These are phyloP conservation scores for Charaxes varanes DNA, from an alignment of 1,140 invertebrate genomes.

Conservation along the genomic window DNA sequence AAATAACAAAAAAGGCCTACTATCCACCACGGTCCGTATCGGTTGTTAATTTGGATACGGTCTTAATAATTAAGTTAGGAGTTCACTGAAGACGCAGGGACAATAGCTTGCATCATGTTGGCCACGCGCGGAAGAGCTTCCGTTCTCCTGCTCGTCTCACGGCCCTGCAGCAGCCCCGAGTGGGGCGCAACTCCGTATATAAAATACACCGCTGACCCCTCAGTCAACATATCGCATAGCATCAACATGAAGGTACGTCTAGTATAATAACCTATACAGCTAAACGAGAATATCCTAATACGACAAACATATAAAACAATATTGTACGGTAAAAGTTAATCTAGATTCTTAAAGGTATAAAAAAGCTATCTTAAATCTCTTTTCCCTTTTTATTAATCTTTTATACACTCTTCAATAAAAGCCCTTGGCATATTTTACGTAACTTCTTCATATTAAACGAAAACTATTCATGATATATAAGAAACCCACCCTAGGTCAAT, in stretches of 20 bases:
- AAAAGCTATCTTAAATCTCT: no score
- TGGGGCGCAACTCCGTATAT: conserved; percentile 55
- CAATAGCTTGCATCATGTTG: conserved; percentile 55
- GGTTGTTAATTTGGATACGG: conserved; percentile 5
- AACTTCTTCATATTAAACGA: no score
- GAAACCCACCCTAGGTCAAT: no score
- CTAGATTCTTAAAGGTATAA: no score
- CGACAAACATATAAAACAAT: no score
- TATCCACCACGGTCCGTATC: background rate
- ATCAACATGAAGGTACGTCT: conserved; percentile 69
- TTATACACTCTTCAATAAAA: no score
- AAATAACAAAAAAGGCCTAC: background rate
- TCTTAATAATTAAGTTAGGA: conserved; percentile 29
- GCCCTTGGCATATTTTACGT: no score
- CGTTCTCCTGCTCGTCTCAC: conserved; percentile 49
- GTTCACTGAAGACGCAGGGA: conserved; percentile 32
- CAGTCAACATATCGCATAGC: conserved; percentile 56
- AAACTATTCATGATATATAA: no score
- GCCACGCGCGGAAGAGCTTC: conserved; percentile 48
- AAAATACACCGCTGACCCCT: conserved; percentile 42
- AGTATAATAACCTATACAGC: no score
- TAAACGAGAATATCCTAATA: no score
- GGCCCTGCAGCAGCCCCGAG: conserved; percentile 40
- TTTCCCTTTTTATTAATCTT: no score
- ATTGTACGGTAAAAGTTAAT: no score